A percentile compares a stretch with the other conserved stretches of the same genome.
phyloP scores from a whole-genome alignment of 1,140 invertebrate genomes.

The Rhizoglyphus robini region DNA sequence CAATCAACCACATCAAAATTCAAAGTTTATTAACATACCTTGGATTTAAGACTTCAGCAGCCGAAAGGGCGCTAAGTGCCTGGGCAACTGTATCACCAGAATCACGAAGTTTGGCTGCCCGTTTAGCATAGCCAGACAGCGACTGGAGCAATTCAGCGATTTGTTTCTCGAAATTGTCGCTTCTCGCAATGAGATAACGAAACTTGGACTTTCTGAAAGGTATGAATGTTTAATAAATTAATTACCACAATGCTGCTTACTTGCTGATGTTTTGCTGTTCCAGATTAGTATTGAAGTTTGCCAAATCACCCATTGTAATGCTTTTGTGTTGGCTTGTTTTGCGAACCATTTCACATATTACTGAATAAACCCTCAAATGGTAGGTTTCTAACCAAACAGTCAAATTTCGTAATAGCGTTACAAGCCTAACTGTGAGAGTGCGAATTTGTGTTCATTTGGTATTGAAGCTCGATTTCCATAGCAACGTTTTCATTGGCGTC shows the following conservation, averaged over 20 bases:
- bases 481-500: too few species aligned
- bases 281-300: too few species aligned
- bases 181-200: neutral
- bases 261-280: neutral
- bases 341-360: too few species aligned
- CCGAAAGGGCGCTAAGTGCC: neutral
- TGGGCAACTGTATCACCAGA: constrained; percentile 1
- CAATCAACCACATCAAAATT: neutral
- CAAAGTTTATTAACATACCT: neutral
- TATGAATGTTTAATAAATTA: neutral
- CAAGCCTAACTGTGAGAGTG: too few species aligned
- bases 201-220: constrained; percentile 1
- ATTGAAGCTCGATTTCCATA: too few species aligned
- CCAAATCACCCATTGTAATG: too few species aligned
- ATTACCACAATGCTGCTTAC: neutral
- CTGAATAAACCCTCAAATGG: too few species aligned
- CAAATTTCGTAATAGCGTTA: too few species aligned
- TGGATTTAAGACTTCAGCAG: neutral
- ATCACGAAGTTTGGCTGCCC: neutral
- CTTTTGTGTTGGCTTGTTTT: too few species aligned
- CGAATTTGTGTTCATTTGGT: too few species aligned
- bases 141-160: neutral
- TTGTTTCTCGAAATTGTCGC: constrained; percentile 9
- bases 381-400: too few species aligned
- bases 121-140: neutral